These are phyloP conservation scores for Orientallactaga bullata DNA, from an alignment of 2,113 vertebrate genomes.

Conservation along the genomic window DNA sequence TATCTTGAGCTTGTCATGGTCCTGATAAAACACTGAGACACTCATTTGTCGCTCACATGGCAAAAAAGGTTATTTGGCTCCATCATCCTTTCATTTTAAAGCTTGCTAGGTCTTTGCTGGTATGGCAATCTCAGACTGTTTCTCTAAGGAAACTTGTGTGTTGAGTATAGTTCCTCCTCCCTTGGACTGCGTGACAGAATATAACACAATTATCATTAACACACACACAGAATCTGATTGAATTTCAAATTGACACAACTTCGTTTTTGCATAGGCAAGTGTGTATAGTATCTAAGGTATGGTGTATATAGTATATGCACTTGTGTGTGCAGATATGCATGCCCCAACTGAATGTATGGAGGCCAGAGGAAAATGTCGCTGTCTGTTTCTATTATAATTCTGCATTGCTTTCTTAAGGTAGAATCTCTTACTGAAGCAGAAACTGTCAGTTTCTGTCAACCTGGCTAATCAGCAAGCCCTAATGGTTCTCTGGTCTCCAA, in stretches of 20 bases:
- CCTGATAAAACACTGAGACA: not conserved
- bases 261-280: not conserved
- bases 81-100: not conserved
- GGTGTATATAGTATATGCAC: too few species aligned
- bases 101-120: not conserved
- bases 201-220: not conserved
- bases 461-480: too few species aligned
- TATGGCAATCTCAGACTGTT: not conserved
- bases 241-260: conserved; percentile 34
- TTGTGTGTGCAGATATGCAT: too few species aligned
- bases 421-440: too few species aligned
- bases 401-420: too few species aligned
- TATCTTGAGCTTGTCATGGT: not conserved
- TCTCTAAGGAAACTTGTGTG: not conserved
- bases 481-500: too few species aligned
- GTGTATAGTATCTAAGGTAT: too few species aligned
- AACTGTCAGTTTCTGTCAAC: too few species aligned
- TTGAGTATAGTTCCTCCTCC: not conserved
- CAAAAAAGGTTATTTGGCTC: not conserved
- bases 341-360: too few species aligned
- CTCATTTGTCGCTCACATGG: not conserved
- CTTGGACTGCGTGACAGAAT: not conserved
- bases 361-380: too few species aligned
- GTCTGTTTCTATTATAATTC: too few species aligned
- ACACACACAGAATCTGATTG: not conserved